A percentile compares a stretch with the other conserved stretches of the same genome.
These are phyloP conservation scores for Corvus cornix DNA, from an alignment of 2,113 vertebrate genomes.

Conservation along the genomic window DNA sequence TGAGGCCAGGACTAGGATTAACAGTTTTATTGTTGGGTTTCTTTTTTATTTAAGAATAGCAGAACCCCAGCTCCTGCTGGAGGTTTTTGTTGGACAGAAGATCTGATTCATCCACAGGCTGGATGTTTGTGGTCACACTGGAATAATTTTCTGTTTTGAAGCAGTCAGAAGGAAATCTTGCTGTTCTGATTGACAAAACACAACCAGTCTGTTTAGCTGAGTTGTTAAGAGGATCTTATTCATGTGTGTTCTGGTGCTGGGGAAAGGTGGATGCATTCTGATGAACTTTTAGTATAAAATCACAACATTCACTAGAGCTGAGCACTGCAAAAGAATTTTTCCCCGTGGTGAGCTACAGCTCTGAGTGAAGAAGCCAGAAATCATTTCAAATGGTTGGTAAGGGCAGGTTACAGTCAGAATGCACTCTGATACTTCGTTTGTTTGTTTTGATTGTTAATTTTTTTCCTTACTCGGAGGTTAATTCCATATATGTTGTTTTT, in stretches of 20 bases:
- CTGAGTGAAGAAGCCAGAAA: neutral
- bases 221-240: neutral
- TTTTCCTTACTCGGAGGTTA: neutral
- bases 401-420: neutral
- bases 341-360: neutral
- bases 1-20: neutral
- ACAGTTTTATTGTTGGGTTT: neutral
- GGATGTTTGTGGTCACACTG: slow-evolving; percentile 15
- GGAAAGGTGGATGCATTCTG: neutral
- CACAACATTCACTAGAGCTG: neutral
- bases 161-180: neutral
- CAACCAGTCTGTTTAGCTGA: neutral
- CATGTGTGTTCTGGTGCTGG: neutral
- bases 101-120: slow-evolving; percentile 8
- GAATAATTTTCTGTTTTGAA: neutral
- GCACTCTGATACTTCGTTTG: neutral
- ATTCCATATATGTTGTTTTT: neutral
- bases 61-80: neutral
- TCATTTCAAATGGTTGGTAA: neutral
- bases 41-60: neutral
- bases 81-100: neutral
- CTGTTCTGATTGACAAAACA: neutral
- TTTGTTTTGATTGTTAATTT: neutral
- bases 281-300: neutral
- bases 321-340: neutral